Percentiles rank a stretch among this genome's conserved stretches.
These are phyloP conservation scores for Parazoanthus darwini DNA, from an alignment of 92 coral and sea anemone genomes.

Conservation along the genomic window DNA sequence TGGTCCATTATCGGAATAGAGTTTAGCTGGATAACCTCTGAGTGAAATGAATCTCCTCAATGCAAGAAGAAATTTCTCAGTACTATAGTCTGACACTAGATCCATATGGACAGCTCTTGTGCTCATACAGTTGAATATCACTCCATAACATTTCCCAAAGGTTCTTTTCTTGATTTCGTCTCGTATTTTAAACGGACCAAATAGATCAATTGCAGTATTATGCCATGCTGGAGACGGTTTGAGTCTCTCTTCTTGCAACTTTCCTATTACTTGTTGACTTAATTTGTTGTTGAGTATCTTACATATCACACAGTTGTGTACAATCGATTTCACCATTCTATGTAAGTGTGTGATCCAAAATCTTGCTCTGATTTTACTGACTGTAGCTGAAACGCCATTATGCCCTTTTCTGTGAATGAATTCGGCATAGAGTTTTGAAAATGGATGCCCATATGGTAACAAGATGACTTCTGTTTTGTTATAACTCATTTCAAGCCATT, in stretches of 20 bases:
- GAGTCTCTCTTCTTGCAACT: too few species aligned
- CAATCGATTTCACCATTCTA: conserved; percentile 44
- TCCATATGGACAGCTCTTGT: conserved; percentile 44
- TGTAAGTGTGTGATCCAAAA: conserved; percentile 54
- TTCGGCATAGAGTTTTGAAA: conserved; percentile 48
- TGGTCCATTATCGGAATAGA: conserved; percentile 29
- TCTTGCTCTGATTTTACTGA: conserved; percentile 44
- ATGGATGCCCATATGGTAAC: conserved; percentile 27
- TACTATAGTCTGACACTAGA: conserved; percentile 34
- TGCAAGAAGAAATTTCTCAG: conserved; percentile 35
- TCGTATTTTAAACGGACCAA: too few species aligned
- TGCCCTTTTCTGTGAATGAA: conserved; percentile 51
- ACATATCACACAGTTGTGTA: conserved; percentile 41
- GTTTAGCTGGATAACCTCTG: conserved; percentile 37
- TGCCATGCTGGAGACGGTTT: too few species aligned
- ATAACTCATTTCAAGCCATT: conserved; percentile 45
- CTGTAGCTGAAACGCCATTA: conserved; percentile 44
- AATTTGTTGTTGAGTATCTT: conserved; percentile 16
- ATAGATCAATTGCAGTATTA: too few species aligned
- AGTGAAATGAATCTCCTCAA: conserved; percentile 40
- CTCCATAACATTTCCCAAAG: too few species aligned
- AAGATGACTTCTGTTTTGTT: conserved; percentile 27
- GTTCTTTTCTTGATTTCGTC: too few species aligned
- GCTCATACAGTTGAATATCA: not conserved
- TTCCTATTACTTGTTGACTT: not conserved